Evolutionary conservation across 2,888 invertebrate genomes (phyloP).

Genomic region (Chymomyza amoena): DNA sequence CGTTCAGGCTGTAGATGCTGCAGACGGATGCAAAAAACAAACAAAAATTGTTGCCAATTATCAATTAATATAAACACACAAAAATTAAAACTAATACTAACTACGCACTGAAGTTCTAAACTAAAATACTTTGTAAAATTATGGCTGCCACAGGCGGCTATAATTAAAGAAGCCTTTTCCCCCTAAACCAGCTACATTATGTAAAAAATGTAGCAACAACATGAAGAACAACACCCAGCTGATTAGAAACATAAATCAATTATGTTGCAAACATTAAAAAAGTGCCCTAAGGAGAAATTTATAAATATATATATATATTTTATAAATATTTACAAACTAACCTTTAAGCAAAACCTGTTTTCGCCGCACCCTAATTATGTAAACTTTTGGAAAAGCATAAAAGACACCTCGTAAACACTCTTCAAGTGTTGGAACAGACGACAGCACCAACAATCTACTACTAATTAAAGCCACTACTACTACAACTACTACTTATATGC

Average conservation of each 20-base stretch:
- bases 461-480: slow-evolving; percentile 14
- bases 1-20: slow-evolving; percentile 84
- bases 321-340: slow-evolving; percentile 25
- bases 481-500: slow-evolving; percentile 56
- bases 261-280: slow-evolving; percentile 14
- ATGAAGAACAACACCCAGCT: background rate
- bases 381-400: slow-evolving; percentile 3
- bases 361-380: background rate
- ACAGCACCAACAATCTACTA: slow-evolving; percentile 36
- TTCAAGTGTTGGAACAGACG: slow-evolving; percentile 45
- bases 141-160: slow-evolving; percentile 27
- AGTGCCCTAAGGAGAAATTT: slow-evolving; percentile 32
- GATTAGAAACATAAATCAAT: background rate
- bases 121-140: slow-evolving; percentile 43
- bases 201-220: slow-evolving; percentile 38
- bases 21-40: slow-evolving; percentile 7
- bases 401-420: slow-evolving; percentile 4
- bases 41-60: slow-evolving; percentile 47
- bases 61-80: slow-evolving; percentile 13
- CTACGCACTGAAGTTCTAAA: slow-evolving; percentile 65
- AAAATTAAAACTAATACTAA: slow-evolving; percentile 38
- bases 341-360: background rate
- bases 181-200: background rate
- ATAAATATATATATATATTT: slow-evolving; percentile 22
- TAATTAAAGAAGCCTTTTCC: slow-evolving; percentile 9